Base-by-base conservation (phyloP, 2,888 invertebrate genomes). In the Mimumesa dahlbomi region DNA sequence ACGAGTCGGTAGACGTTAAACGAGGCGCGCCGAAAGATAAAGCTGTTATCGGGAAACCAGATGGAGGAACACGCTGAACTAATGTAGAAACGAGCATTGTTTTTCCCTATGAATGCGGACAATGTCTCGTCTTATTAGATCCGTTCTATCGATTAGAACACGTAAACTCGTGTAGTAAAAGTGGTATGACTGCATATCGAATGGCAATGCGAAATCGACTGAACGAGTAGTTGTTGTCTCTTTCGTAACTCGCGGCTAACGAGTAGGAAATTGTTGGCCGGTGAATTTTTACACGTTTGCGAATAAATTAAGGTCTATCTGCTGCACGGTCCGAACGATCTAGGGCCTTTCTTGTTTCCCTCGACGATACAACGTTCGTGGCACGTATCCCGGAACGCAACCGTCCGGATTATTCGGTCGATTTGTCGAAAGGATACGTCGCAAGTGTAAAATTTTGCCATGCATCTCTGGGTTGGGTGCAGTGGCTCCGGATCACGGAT, bases 401-500 rank as follows among this genome's bases (percentile, higher is more conserved):
- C 25, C 9, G n/a, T n/a, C n/a, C n/a, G n/a, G n/a, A n/a, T n/a
- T n/a, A n/a, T n/a, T n/a, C n/a, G n/a, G n/a, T n/a, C n/a, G n/a
- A n/a, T n/a, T n/a, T n/a, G n/a, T n/a, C n/a, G n/a, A n/a, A n/a
- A n/a, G n/a, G n/a, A n/a, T n/a, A n/a, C n/a, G n/a, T n/a, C n/a
- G n/a, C n/a, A n/a, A n/a, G n/a, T n/a, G n/a, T n/a, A 9, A 4
- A 22, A 18, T 18, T 42, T 65, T 57, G n/a, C n/a, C n/a, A n/a
- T n/a, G n/a, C n/a, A n/a, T 16, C 14, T 13, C 48, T 14, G 13
- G 34, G 21, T 31, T 40, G 45, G 14, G 2, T 34, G 43, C 66
- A 34, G 71, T 48, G 71, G 66, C 74, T 67, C 13, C 62, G 62
- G 50, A 77, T 79, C 77, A 38, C 58, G 79, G 59, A 71, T 63